phyloP scores from a whole-genome alignment of 2,888 invertebrate genomes.

The Troglohyphantes excavatus region DNA sequence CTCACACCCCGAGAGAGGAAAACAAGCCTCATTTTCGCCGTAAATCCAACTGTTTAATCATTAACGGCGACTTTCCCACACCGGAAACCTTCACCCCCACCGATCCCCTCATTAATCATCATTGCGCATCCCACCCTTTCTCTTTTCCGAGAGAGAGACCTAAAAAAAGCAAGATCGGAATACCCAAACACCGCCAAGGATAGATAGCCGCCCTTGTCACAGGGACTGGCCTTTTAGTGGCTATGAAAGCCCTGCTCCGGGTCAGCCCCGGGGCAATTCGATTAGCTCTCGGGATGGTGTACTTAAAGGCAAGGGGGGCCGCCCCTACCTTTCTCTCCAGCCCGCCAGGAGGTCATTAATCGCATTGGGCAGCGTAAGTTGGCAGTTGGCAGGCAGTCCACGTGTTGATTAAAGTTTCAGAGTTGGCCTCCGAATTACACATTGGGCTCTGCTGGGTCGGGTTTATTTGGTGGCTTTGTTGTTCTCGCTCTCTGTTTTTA shows the following conservation, averaged over 20 bases:
- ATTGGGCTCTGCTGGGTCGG: background rate
- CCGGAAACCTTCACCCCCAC: slow-evolving; percentile 11
- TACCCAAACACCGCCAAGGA: background rate
- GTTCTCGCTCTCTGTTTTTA: slow-evolving; percentile 46
- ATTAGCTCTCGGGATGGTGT: slow-evolving; percentile 68
- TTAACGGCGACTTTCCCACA: slow-evolving; percentile 41
- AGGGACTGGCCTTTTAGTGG: slow-evolving; percentile 67
- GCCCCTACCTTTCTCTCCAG: background rate
- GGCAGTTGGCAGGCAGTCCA: slow-evolving; percentile 77
- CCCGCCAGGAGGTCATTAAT: slow-evolving; percentile 60
- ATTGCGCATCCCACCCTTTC: slow-evolving; percentile 54
- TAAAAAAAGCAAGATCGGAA: slow-evolving; percentile 14
- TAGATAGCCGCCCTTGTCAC: slow-evolving; percentile 44
- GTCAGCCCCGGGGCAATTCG: slow-evolving; percentile 73
- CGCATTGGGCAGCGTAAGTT: slow-evolving; percentile 61
- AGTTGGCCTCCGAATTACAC: slow-evolving; percentile 17
- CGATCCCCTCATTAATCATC: slow-evolving; percentile 69
- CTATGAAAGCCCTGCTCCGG: slow-evolving; percentile 67
- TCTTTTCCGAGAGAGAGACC: background rate
- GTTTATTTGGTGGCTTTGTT: slow-evolving; percentile 48
- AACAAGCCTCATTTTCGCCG: slow-evolving; percentile 42
- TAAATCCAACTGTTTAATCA: slow-evolving; percentile 72
- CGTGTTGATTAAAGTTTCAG: slow-evolving; percentile 78
- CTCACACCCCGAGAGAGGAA: background rate
- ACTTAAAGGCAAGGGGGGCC: slow-evolving; percentile 25